These are phyloP conservation scores for Anguilla anguilla DNA, from an alignment of 2,797 vertebrate genomes.

Conservation along the genomic window DNA sequence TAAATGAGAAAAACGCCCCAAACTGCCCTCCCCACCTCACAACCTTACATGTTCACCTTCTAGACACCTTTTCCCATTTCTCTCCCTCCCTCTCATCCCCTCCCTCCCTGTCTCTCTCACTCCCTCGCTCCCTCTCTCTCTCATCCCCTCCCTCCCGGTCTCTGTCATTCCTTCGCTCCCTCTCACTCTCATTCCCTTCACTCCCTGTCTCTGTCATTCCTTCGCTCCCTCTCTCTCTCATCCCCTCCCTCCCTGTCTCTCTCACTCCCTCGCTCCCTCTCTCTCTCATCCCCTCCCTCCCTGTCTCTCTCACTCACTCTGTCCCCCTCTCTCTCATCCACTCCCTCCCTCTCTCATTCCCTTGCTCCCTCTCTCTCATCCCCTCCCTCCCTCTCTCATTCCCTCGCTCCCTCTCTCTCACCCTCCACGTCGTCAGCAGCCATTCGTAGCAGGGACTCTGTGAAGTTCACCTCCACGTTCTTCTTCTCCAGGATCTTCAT, in stretches of 20 bases:
- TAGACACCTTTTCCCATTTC: neutral
- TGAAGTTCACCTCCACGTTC: conserved; percentile 87
- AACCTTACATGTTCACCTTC: too few relatives aligned
- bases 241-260: neutral
- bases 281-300: neutral
- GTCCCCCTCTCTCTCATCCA: neutral
- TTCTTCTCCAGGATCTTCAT: conserved; percentile 92
- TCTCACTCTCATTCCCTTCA: conserved; percentile 78
- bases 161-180: neutral
- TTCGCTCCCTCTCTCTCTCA: too few relatives aligned
- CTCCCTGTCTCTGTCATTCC: too few relatives aligned
- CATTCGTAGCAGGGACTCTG: conserved; percentile 88
- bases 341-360: neutral
- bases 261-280: neutral
- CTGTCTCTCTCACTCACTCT: too few relatives aligned
- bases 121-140: neutral
- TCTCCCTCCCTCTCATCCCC: neutral
- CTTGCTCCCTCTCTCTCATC: neutral
- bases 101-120: neutral
- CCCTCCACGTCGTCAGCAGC: conserved; percentile 89
- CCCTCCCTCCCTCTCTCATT: neutral
- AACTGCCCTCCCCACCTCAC: too few relatives aligned
- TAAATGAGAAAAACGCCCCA: neutral
- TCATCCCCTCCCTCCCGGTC: neutral
- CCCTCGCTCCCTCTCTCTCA: conserved; percentile 45